A percentile compares a stretch with the other conserved stretches of the same genome.
Conservation (phyloP, 53 echinoderm and acorn worm species). For the Holothuria scabra region DNA sequence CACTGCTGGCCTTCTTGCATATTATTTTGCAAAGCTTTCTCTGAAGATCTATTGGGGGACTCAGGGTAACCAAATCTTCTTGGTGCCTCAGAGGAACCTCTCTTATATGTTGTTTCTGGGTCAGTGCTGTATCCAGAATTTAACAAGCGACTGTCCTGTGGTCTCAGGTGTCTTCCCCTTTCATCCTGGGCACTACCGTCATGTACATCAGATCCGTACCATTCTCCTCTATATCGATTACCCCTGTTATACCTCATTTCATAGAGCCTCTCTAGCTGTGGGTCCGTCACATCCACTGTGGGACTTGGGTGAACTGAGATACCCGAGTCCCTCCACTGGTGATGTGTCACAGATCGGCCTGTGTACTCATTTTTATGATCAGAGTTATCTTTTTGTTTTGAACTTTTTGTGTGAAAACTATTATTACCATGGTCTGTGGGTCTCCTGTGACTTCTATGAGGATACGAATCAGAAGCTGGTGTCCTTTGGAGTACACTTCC, state of each 20-base stretch:
- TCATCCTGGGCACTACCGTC: not conserved
- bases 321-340: slow-evolving; percentile 32
- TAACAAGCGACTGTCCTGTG: not conserved
- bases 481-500: too few species aligned
- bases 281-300: slow-evolving; percentile 77
- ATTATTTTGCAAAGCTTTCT: not conserved
- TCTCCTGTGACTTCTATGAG: too few species aligned
- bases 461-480: too few species aligned
- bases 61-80: not conserved
- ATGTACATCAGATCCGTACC: not conserved
- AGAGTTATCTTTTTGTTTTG: too few species aligned
- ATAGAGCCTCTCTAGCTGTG: slow-evolving; percentile 61
- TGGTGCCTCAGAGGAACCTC: not conserved
- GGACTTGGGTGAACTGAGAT: not conserved
- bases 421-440: too few species aligned
- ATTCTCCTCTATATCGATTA: not conserved
- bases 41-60: not conserved
- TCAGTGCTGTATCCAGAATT: not conserved
- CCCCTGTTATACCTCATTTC: slow-evolving; percentile 19
- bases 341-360: not conserved
- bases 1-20: slow-evolving; percentile 1
- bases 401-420: too few species aligned
- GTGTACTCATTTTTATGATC: too few species aligned
- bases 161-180: not conserved
- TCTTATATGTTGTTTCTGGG: not conserved